Base-by-base conservation (phyloP, 1,140 invertebrate genomes). In the Penaeus chinensis region DNA sequence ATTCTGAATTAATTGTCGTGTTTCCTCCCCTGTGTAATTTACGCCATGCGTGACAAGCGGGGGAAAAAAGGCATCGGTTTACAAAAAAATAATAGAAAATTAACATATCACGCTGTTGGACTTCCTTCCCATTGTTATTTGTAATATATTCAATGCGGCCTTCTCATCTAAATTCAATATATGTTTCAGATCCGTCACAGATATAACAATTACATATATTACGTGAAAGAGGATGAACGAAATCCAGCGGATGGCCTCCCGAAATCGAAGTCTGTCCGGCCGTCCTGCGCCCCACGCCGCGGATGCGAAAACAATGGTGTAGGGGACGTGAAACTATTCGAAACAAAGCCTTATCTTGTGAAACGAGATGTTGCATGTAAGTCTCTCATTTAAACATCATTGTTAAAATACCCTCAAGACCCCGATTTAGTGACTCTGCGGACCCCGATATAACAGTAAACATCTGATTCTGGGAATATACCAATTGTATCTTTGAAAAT, bases 381-480 rank as follows among this genome's bases (percentile, higher is more conserved):
- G 27, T 74, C 27, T 74, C 71, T 74, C 71, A 74, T 74, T 74
- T 74, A 74, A 74, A 74, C 71, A 74, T 74, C 71, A 74, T 74
- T 74, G 71, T 74, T 74, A 27, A 74, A 74, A 74, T 74, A 74
- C 27, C 71, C 71, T 74, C 24, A n/a, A 24, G 42, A 74, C 71
- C 71, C 71, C 71, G 71, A 74, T 74, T 19, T 27, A 74, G 71
- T 4, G 71, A 74, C 71, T 32, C n/a, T 18, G 24, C 71, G 71
- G 71, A 74, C 71, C 71, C 42, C 71, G 71, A 32, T 74, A 74
- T 7, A 32, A 37, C n/a, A 16, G 54, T 54, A 54, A 54, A 54
- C 42, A 32, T 37, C 71, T 74, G 42, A 74, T 74, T 74, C 42
- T 74, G 27, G 71, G 42, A 74, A 74, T 74, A 74, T 74, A 27